Percentiles rank a stretch among this genome's conserved stretches.
phyloP scores from a whole-genome alignment of 2,797 vertebrate genomes.

The Pipistrellus kuhlii region DNA sequence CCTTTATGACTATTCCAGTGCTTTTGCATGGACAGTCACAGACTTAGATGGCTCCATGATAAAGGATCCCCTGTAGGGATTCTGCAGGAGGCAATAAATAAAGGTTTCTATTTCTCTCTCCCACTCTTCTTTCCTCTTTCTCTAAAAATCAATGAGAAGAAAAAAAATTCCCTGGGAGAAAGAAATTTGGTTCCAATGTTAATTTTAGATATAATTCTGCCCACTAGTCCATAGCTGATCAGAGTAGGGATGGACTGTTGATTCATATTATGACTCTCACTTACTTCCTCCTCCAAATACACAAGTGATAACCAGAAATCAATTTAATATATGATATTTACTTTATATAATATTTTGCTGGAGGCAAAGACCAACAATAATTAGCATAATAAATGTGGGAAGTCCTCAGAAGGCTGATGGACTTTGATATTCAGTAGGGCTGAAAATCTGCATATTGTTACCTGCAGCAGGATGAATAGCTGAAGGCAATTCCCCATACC shows the following conservation, averaged over 20 bases:
- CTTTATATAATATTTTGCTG: neutral
- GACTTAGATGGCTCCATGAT: neutral
- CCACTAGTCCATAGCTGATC: neutral
- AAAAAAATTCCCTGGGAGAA: no score
- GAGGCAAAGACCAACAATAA: no score
- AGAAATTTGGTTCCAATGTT: neutral
- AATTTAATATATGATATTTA: neutral
- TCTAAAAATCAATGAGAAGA: no score
- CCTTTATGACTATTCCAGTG: neutral
- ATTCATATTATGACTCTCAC: neutral
- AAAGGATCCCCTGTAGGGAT: neutral
- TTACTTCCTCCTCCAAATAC: neutral
- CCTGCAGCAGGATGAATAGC: no score
- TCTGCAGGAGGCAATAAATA: no score
- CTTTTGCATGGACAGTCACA: neutral
- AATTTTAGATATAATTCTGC: neutral
- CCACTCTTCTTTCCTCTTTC: no score
- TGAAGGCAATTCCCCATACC: no score
- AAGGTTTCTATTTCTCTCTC: no score
- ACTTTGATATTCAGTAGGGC: no score
- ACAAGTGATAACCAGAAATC: neutral
- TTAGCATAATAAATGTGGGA: no score
- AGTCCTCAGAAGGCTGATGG: no score
- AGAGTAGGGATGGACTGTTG: neutral
- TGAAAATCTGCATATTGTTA: no score